Conservation (phyloP, 2,888 invertebrate genomes). For the Himalopsyche tibetana region DNA sequence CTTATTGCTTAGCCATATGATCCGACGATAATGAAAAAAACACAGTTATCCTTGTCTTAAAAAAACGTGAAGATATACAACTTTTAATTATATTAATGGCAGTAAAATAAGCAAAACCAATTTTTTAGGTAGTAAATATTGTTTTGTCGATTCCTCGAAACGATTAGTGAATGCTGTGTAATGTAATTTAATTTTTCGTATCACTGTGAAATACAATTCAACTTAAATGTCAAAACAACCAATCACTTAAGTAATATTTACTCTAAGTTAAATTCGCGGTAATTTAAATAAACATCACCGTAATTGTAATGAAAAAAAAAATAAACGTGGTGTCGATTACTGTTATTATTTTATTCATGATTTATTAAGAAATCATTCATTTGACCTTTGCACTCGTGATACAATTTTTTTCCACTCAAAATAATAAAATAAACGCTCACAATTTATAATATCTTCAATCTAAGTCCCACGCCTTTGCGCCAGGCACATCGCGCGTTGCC, state of each 20-base stretch:
- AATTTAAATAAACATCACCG: background rate
- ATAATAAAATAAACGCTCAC: slow-evolving; percentile 7
- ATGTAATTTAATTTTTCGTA: too few relatives aligned
- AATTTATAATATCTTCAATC: background rate
- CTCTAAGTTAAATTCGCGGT: background rate
- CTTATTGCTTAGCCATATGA: too few relatives aligned
- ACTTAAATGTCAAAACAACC: background rate
- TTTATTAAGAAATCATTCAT: slow-evolving; percentile 18
- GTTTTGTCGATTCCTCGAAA: too few relatives aligned
- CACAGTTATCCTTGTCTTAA: too few relatives aligned
- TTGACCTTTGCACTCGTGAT: slow-evolving; percentile 29
- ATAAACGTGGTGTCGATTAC: background rate
- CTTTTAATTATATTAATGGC: too few relatives aligned
- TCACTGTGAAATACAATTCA: too few relatives aligned
- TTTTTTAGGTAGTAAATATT: too few relatives aligned
- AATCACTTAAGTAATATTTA: background rate
- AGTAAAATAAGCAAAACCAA: too few relatives aligned
- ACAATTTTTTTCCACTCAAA: background rate
- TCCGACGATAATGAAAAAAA: too few relatives aligned
- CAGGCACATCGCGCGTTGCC: background rate
- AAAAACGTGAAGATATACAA: too few relatives aligned
- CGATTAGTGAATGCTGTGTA: too few relatives aligned
- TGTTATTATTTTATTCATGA: slow-evolving; percentile 19
- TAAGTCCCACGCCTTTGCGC: background rate
- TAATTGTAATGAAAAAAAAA: background rate